phyloP scores from a whole-genome alignment of 1,140 invertebrate species.

The Lucilia sericata region DNA sequence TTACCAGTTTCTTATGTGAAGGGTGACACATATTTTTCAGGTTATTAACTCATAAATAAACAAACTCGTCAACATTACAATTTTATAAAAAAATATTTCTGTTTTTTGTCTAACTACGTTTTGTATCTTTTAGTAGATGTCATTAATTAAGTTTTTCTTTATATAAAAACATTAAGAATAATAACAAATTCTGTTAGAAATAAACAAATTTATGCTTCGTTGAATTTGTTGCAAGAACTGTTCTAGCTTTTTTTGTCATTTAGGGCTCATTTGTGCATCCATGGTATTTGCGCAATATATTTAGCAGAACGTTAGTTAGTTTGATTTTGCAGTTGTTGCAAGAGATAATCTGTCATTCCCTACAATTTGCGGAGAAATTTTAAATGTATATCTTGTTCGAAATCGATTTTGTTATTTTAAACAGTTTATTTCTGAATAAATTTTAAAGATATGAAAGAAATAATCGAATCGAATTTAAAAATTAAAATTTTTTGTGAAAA shows the following conservation, averaged over 20 bases:
- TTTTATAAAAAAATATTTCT: background rate
- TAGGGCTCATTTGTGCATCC: background rate
- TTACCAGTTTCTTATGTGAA: background rate
- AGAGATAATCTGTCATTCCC: too few species aligned
- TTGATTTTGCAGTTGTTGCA: too few species aligned
- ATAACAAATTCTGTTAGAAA: background rate
- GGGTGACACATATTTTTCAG: constrained; percentile 66
- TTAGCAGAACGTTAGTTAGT: background rate
- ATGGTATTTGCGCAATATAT: constrained; percentile 1
- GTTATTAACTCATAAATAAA: constrained; percentile 62
- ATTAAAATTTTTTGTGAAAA: too few species aligned
- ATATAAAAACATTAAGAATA: background rate
- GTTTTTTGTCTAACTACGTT: background rate
- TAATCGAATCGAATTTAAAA: too few species aligned
- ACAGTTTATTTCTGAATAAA: too few species aligned
- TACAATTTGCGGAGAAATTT: too few species aligned
- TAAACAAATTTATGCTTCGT: constrained; percentile 3
- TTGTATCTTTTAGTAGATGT: background rate
- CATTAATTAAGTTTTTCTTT: background rate
- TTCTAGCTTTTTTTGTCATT: background rate
- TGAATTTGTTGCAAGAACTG: constrained; percentile 19
- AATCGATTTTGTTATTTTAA: too few species aligned
- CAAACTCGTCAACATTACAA: constrained; percentile 23
- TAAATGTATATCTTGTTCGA: too few species aligned
- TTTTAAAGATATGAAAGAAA: too few species aligned